phyloP scores from a whole-genome alignment of 1,140 invertebrate genomes.

The Papilio polytes region DNA sequence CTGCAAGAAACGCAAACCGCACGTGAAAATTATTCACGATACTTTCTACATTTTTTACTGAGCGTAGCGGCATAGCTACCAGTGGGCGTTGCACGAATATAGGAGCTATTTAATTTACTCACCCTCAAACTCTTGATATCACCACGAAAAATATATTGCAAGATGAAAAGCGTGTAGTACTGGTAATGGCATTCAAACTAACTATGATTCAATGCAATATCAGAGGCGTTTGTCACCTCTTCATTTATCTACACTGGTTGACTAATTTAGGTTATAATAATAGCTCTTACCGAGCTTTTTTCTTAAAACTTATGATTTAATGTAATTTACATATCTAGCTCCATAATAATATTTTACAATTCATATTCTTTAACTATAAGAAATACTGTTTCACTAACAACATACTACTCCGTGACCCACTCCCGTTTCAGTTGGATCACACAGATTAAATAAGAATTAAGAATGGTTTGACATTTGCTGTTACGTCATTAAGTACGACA shows the following conservation, averaged over 20 bases:
- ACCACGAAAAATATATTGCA: conserved; percentile 52
- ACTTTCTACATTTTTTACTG: conserved; percentile 36
- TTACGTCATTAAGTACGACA: conserved; percentile 3
- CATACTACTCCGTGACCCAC: conserved; percentile 37
- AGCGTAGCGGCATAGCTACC: conserved; percentile 23
- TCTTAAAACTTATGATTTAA: conserved; percentile 43
- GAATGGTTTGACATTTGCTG: conserved; percentile 11
- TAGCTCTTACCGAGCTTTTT: conserved; percentile 55
- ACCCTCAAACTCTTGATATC: conserved; percentile 53
- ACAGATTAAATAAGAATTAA: conserved; percentile 30
- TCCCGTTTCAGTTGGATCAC: conserved; percentile 29
- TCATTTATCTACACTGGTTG: conserved; percentile 63
- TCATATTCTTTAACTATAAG: conserved; percentile 24
- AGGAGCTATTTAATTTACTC: conserved; percentile 41
- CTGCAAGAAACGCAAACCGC: background rate
- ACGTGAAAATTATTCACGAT: conserved; percentile 26
- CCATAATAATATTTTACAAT: conserved; percentile 49
- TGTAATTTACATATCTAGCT: conserved; percentile 43
- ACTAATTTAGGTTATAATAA: conserved; percentile 78
- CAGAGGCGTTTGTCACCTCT: conserved; percentile 61
- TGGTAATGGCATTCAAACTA: conserved; percentile 50
- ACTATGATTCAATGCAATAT: conserved; percentile 49
- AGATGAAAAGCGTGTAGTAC: conserved; percentile 43
- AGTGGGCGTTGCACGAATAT: conserved; percentile 29
- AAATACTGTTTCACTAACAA: conserved; percentile 29